Conservation (phyloP, 2,113 vertebrate species). For the Promerops cafer region DNA sequence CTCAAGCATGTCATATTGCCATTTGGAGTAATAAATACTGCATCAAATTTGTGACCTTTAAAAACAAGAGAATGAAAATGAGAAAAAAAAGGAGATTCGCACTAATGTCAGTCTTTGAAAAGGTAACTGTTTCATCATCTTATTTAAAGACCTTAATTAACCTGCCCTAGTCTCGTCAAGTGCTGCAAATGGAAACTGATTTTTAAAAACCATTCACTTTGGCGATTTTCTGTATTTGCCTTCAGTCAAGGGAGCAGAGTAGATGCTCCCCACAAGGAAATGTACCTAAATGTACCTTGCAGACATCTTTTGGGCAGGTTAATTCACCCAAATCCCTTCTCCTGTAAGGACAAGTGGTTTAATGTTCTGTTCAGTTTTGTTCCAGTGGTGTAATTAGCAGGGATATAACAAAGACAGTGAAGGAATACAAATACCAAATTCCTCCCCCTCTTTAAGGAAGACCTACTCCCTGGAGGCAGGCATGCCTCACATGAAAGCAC, state of each 20-base stretch:
- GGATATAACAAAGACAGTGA: neutral
- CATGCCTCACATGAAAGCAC: neutral
- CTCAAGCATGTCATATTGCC: neutral
- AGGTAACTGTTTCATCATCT: neutral
- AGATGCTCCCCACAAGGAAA: neutral
- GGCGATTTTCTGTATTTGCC: neutral
- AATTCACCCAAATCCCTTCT: neutral
- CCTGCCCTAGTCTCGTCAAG: neutral
- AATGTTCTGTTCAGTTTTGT: neutral
- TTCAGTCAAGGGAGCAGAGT: neutral
- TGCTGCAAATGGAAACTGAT: neutral
- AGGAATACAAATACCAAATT: neutral
- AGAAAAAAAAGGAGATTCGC: rapidly evolving
- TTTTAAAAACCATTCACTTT: neutral
- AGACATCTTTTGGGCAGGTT: neutral
- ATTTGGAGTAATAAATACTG: neutral
- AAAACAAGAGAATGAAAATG: neutral
- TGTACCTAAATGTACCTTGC: rapidly evolving
- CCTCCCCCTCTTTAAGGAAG: neutral
- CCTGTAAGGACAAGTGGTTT: neutral
- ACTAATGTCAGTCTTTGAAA: neutral
- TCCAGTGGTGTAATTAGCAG: neutral
- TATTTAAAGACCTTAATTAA: neutral
- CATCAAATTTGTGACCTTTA: neutral
- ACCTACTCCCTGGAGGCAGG: neutral